phyloP scores from a whole-genome alignment of 2,797 vertebrate species.

The Tenualosa ilisha region DNA sequence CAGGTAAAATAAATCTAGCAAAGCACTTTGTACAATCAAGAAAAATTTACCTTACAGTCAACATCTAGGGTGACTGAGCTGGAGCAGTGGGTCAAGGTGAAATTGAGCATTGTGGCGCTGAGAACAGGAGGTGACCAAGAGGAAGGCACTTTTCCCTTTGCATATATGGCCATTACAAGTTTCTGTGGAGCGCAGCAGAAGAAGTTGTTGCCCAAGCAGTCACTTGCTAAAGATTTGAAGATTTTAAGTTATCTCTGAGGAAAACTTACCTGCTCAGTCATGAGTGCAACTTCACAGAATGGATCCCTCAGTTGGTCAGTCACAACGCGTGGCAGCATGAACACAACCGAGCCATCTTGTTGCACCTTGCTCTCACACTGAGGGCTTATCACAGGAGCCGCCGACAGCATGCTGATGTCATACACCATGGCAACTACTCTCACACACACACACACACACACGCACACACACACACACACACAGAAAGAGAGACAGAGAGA shows the following conservation, averaged over 20 bases:
- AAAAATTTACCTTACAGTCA: neutral
- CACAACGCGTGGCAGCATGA: neutral
- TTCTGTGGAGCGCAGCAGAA: neutral
- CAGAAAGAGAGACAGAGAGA: no score
- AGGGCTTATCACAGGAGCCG: neutral
- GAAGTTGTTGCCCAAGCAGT: neutral
- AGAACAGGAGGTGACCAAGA: neutral
- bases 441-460: constrained; percentile 11
- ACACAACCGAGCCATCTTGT: neutral
- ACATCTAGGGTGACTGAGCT: neutral
- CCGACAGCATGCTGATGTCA: neutral
- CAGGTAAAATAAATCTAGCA: neutral
- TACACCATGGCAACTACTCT: neutral
- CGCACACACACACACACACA: neutral
- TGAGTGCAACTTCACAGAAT: neutral
- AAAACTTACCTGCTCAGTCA: constrained; percentile 13
- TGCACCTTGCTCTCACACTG: neutral
- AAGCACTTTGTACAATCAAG: neutral
- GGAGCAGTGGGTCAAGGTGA: neutral
- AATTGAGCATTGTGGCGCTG: neutral
- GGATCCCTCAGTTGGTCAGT: neutral
- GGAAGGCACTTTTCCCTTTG: neutral
- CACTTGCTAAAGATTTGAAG: neutral
- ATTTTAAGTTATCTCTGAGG: neutral
- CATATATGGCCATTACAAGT: neutral